Evolutionary conservation across 2,797 vertebrate species (phyloP).

Genomic region (Hephaestus fuliginosus): DNA sequence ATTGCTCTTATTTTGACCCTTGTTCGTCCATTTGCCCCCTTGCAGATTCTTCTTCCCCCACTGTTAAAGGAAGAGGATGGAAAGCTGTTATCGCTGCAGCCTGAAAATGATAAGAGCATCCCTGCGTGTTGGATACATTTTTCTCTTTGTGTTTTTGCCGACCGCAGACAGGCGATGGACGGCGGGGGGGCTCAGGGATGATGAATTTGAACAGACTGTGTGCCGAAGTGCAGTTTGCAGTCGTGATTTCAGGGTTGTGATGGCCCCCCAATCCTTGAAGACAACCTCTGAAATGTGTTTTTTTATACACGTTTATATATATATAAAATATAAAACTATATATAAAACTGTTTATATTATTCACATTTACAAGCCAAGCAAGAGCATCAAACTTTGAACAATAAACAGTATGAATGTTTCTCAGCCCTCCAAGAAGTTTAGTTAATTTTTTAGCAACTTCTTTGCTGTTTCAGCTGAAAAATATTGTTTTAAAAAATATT

Average conservation of each 20-base stretch:
- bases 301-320: too few relatives aligned
- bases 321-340: too few relatives aligned
- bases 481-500: background rate
- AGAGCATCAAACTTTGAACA: background rate
- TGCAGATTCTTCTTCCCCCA: background rate
- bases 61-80: slow-evolving; percentile 9
- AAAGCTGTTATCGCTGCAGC: slow-evolving; percentile 21
- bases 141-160: slow-evolving; percentile 19
- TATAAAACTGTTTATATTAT: too few relatives aligned
- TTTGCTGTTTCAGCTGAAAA: background rate
- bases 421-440: background rate
- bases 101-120: slow-evolving; percentile 38
- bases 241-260: background rate
- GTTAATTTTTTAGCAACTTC: background rate
- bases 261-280: background rate
- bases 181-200: background rate
- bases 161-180: background rate
- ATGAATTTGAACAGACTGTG: background rate
- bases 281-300: background rate
- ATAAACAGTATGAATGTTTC: background rate
- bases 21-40: background rate
- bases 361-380: background rate
- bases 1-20: background rate
- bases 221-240: background rate
- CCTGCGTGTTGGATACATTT: background rate